Percentiles rank a stretch among this genome's conserved stretches.
Evolutionary conservation across 2,888 invertebrate genomes (phyloP).

Genomic region (Drosophila infuscata): DNA sequence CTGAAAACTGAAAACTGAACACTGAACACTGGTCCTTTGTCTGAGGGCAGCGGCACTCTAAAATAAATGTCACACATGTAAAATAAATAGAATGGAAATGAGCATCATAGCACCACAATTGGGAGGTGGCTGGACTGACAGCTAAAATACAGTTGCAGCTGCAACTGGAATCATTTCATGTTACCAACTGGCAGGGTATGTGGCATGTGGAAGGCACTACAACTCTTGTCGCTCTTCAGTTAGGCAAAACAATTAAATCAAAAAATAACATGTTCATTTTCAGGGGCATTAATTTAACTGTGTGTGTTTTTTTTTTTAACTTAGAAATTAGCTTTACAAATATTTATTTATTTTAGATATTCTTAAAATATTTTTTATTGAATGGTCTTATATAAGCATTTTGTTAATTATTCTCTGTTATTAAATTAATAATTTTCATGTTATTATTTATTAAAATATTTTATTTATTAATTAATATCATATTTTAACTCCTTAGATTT

Average conservation of each 20-base stretch:
- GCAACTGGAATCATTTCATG: constrained; percentile 6
- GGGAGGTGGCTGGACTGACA: constrained; percentile 30
- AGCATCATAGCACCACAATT: constrained; percentile 31
- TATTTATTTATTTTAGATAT: background rate
- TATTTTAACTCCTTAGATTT: background rate
- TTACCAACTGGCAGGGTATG: background rate
- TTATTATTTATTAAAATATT: background rate
- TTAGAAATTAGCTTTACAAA: background rate
- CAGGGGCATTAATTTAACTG: background rate
- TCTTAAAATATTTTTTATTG: background rate
- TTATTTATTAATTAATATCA: background rate
- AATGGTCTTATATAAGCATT: background rate
- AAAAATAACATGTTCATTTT: background rate
- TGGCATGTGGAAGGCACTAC: background rate
- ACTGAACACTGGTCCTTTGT: constrained; percentile 37
- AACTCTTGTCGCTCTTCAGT: background rate
- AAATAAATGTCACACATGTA: constrained; percentile 76
- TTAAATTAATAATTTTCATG: background rate
- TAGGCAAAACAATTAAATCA: background rate
- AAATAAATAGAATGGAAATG: constrained; percentile 80
- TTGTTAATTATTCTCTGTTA: background rate
- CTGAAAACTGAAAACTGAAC: background rate
- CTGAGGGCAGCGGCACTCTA: constrained; percentile 49
- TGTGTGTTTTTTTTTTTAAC: background rate
- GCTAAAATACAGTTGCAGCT: constrained; percentile 24